Evolutionary conservation across 2,113 vertebrate species (phyloP), one percentile per base, ranked within the genome.

Genomic region (Perca schrenkii): DNA sequence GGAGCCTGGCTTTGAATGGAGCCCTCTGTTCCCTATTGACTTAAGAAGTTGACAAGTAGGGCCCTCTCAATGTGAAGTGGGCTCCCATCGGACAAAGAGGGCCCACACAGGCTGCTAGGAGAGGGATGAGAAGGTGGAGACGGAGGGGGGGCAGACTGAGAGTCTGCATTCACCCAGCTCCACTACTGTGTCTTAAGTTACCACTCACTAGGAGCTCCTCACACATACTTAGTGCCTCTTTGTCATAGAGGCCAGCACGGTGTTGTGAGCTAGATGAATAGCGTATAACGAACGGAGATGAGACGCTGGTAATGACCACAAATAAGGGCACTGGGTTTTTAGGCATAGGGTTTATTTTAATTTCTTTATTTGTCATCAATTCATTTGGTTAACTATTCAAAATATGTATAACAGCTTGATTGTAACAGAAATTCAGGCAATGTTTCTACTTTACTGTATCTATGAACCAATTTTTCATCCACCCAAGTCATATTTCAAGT

Each of bases 1-100:
- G 17, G 75, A 86, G 88, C 84, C 83, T 53, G 21, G 78, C 67
- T 43, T 58, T 94, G 85, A 94, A 94, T 91, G 89, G 86, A 88
- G 78, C 65, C 78, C 90, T 93, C 91, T 94, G 92, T 94, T 94
- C 90, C 72, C 85, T 89, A 86, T 91, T 90, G 94, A 94, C 91
- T 93, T 90, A 93, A 93, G 91, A 93, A 88, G 92, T 76, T 91
- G 92, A 91, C 85, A 84, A 93, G 92, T 86, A 91, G 88, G 93
- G 79, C 69, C 86, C 91, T 94, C 93, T 94, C 91, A 78, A 92
- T 88, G 86, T 94, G 94, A 93, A 95, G 92, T 94, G 92, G 90
- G 88, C 86, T 88, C 82, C 89, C 62, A 3, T 74, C 13, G 17
- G 80, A 94, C 93, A 95, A 92, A 94, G 93, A 91, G 62, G 63